Evolutionary conservation across 1,140 invertebrate genomes (phyloP), one percentile per base, ranked within the genome.

Genomic region (Nautilus pompilius): DNA sequence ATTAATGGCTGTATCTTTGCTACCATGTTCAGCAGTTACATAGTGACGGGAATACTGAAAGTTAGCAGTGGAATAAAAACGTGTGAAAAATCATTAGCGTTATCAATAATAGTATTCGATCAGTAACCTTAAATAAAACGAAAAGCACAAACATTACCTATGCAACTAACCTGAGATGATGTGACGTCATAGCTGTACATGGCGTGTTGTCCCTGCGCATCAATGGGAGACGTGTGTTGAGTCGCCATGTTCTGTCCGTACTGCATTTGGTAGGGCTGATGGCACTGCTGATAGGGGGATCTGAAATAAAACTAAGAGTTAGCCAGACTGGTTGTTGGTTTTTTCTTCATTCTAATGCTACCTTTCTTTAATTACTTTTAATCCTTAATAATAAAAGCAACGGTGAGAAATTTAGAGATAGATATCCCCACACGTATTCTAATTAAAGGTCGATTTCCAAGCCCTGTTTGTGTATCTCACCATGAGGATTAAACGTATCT

Each of bases 151-250:
- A n/a, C n/a, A n/a, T n/a, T n/a, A n/a, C n/a, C n/a, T n/a, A n/a
- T n/a, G n/a, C n/a, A n/a, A 53, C 49, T 53, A 4, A 53, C 49
- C 49, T 53, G 49, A 8, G 49, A 20, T n/a, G n/a, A n/a, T 22
- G 49, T 10, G 15, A 53, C 49, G 17, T 53, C 49, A 17, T 53
- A 53, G 49, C 49, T 24, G 20, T 53, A 53, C 49, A 53, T 53
- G 15, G 49, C 15, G 17, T 53, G 49, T 2, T 22, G 13, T 17
- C 29, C 29, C 29, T 53, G 49, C 24, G 49, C 29, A 15, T 53
- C 49, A 22, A 53, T 53, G 20, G n/a, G 26, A 24, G 26, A 22
- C 4, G 49, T 20, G 17, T 53, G 49, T 2, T 53, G 49, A 53
- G 26, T 53, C 24, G 49, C 29, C 29, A 53, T 8, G 3, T 4